These are phyloP conservation scores for Tiaroga cobitis DNA, from an alignment of 2,797 vertebrate genomes.

Conservation along the genomic window DNA sequence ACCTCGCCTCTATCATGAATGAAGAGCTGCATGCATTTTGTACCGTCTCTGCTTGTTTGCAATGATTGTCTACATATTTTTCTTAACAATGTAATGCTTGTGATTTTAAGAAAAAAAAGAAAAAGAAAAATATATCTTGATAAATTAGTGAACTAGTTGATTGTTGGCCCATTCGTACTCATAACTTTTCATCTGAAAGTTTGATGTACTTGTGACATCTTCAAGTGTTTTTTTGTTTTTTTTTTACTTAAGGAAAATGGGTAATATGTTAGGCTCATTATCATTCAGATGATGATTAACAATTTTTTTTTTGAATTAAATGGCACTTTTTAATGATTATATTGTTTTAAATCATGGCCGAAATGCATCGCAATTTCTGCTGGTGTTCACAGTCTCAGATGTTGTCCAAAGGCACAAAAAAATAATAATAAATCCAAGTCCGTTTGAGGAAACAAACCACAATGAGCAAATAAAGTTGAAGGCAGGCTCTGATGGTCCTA, in stretches of 20 bases:
- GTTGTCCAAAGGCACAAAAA: neutral
- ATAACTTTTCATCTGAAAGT: neutral
- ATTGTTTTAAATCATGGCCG: neutral
- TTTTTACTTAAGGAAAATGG: too few relatives aligned
- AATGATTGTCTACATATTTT: too few relatives aligned
- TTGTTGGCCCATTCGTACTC: neutral
- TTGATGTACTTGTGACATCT: neutral
- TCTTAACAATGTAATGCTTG: too few relatives aligned
- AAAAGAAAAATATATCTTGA: neutral
- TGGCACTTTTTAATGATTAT: neutral
- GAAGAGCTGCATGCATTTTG: too few relatives aligned
- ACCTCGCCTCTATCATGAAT: too few relatives aligned
- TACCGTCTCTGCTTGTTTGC: too few relatives aligned
- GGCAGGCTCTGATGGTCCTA: neutral
- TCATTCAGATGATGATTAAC: neutral
- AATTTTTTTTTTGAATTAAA: neutral
- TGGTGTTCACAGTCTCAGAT: neutral
- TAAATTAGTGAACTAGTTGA: neutral
- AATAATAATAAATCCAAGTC: neutral
- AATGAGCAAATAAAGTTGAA: slow-evolving; percentile 15
- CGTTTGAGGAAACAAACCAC: neutral
- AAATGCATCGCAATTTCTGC: neutral
- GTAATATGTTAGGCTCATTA: neutral
- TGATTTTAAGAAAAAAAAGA: neutral
- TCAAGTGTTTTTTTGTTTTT: neutral